Base-by-base conservation (phyloP, 2,888 invertebrate genomes). In the Oxyteleia sp. region DNA sequence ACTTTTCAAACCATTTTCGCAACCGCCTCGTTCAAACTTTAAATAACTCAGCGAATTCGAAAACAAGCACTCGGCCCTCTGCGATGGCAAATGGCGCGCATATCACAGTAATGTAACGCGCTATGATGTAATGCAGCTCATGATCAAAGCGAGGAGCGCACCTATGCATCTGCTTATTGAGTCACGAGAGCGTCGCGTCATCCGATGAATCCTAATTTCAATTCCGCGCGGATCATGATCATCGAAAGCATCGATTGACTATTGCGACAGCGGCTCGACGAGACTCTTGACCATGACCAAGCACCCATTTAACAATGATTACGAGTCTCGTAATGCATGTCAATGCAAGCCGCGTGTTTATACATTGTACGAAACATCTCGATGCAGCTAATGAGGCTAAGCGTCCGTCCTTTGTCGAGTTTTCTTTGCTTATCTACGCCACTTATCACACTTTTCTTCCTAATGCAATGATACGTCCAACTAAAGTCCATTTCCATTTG, bases 271-370 rank as follows among this genome's bases (percentile, higher is more conserved):
- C 78, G 47, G n/a, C 51, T 69, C 66, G 66, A 75, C 79, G 64
- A 72, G 79, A 85, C 74, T 84, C 84, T 87, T 84, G 85, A 83
- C 85, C 87, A 71, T 86, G 87, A 84, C 87, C 86, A 85, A 84
- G 85, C 84, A 85, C 79, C 85, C 81, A 75, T 84, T 86, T 84
- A 75, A 84, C 76, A 82, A 84, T 81, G 74, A 68, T 79, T 78
- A 69, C 75, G 59, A 78, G 71, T 43, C 59, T 68, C 51, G 72
- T 26, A 80, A 71, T 80, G 75, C 83, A 84, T 66, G 78, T 72
- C 64, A 74, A 80, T 69, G 63, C 82, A 78, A 75, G 43, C 41
- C 63, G 72, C 55, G 63, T 59, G 51, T 49, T 49, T 29, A 38
- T 45, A 83, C 76, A 71, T 55, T 64, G 69, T 20, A 29, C n/a